Conservation (phyloP, 2,888 invertebrate genomes). For the Chesias legatella region DNA sequence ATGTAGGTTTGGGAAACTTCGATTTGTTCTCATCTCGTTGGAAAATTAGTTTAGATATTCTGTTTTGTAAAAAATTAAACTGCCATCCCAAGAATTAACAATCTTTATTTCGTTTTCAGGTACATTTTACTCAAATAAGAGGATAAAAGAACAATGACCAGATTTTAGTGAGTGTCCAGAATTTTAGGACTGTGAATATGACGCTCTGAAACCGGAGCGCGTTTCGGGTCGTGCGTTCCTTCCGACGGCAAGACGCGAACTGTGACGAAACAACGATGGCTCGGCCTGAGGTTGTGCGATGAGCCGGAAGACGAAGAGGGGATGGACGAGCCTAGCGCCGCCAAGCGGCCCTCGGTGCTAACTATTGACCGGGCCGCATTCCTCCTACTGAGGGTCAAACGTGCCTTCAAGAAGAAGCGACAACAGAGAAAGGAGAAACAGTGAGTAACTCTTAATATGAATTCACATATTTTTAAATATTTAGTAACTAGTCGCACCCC, state of each 20-base stretch:
- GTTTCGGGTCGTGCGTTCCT: conserved; percentile 31
- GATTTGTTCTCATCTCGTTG: too few species aligned
- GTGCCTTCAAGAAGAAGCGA: conserved; percentile 94
- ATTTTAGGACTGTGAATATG: conserved; percentile 3
- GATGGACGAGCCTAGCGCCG: conserved; percentile 70
- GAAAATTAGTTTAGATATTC: too few species aligned
- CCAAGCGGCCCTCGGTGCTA: conserved; percentile 83
- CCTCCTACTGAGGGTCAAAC: conserved; percentile 90
- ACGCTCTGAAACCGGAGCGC: conserved; percentile 22
- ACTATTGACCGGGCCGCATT: conserved; percentile 95
- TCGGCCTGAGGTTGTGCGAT: conserved; percentile 79
- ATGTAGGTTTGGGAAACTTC: too few species aligned
- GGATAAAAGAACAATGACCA: neutral
- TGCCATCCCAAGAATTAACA: too few species aligned
- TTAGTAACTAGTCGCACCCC: too few species aligned
- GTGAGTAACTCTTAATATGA: conserved; percentile 79
- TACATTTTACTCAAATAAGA: neutral
- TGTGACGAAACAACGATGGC: conserved; percentile 71
- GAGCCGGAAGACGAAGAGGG: conserved; percentile 63
- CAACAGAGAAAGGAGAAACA: conserved; percentile 92
- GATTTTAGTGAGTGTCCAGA: conserved; percentile 1
- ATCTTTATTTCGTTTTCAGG: conserved; percentile 7
- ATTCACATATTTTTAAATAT: too few species aligned
- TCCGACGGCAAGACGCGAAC: conserved; percentile 58
- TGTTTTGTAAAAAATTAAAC: too few species aligned